Base-by-base conservation (phyloP, 2,113 vertebrate species). In the Tricholaema leucomelas region DNA sequence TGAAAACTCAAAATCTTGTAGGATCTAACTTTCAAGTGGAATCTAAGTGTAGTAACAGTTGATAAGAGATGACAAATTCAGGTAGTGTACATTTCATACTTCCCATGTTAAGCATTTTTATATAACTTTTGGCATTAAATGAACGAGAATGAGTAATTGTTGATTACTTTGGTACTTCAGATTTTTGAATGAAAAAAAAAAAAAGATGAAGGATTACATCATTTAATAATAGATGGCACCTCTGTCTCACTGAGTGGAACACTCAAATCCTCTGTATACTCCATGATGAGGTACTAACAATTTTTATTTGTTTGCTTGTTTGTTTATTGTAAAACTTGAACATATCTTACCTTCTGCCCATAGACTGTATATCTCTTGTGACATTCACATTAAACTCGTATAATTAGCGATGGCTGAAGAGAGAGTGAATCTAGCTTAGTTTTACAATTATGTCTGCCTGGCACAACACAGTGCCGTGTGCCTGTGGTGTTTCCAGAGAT, bases 401-500 rank as follows among this genome's bases (percentile, higher is more conserved):
- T 8, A 8, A 58, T 44, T n/a, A 85, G 21, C 14, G 21, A 11
- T 67, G 40, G 40, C 64, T 87, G 40, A 61, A 87, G 35, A 31
- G 35, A 35, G 6, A 30, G 21, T 58, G 42, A 88, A 63, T 25
- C 50, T 0, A 19, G 18, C 17, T 63, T 50, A 36, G 11, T 9
- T 73, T 90, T 64, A 9, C 1, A 15, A 17, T 46, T 28, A 2
- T 6, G n/a, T 12, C 30, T 75, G 77, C 69, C 59, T 48, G 30
- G 16, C 1, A 3, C 33, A 54, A 66, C 46, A 2, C 11, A 15
- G 31, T 7, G 8, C 69, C 25, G 48, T 40, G 69, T 52, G 18
- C 25, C 28, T 0, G 0, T 11, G 54, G 13, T 25, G 15, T 4
- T 79, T 19, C 59, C 75, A 25, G 50, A 30, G 21, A 25, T 30